Base-by-base conservation (phyloP, 35 echinoderm and acorn worm genomes). In the Anneissia japonica region DNA sequence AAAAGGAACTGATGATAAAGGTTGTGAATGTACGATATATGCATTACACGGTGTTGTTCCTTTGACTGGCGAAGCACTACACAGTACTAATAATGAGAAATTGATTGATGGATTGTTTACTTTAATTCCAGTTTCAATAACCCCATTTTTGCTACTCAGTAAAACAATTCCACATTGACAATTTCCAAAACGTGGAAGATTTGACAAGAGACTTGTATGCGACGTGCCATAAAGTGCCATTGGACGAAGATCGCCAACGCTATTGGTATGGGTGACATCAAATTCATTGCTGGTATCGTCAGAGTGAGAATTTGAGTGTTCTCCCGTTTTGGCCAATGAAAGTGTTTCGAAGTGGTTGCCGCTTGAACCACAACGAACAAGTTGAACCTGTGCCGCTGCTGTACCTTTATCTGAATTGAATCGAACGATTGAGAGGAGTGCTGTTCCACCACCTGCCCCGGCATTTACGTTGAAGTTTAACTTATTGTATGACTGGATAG, bases 401-500 rank as follows among this genome's bases (percentile, higher is more conserved):
- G 11, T 19, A n/a, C n/a, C n/a, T n/a, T n/a, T n/a, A 19, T 64
- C 51, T 19, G 11, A 19, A 2, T 23, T 79, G 32, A 35, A 35
- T 11, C 46, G 39, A 6, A 75, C 88, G 7, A 95, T 82, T 37
- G 88, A 45, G 0, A 89, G 37, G 6, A 91, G 82, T 31, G 93
- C 93, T 17, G 89, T 88, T 32, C 93, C 93, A n/a, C 93, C 93
- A 7, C 93, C 93, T 74, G 91, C 74, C 23, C 77, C 82, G 7
- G 82, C 93, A 81, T 95, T 95, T 28, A 95, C 89, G 45, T 85
- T 95, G 35, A 91, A 91, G 36, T 87, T 75, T 12, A 89, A 75
- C 30, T 91, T 81, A 36, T 84, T 86, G 34, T 78, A 83, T 0
- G 85, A 39, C 26, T 81, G 85, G 32, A 91, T 56, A 1, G 93